A percentile compares a stretch with the other conserved stretches of the same genome.
phyloP scores from a whole-genome alignment of 1,140 invertebrate species.

The Trichonephila clavipes region DNA sequence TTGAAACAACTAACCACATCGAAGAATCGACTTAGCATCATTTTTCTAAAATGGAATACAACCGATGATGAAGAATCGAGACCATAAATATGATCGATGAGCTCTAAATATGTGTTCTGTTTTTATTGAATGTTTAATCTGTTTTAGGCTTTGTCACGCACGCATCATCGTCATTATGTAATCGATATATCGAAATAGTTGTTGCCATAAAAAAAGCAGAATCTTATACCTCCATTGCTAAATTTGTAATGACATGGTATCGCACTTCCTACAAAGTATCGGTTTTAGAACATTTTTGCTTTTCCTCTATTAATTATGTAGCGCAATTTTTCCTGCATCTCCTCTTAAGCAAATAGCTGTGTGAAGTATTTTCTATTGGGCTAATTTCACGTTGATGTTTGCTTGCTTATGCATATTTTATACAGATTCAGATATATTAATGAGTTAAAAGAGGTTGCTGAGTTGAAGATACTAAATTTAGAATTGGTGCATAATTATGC shows the following conservation, averaged over 20 bases:
- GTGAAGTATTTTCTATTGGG: neutral
- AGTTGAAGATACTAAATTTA: too few relatives aligned
- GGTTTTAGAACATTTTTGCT: neutral
- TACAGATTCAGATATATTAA: neutral
- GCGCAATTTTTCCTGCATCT: neutral
- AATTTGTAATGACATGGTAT: constrained; percentile 19
- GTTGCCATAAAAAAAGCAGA: neutral
- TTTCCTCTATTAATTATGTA: neutral
- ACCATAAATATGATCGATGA: constrained; percentile 33
- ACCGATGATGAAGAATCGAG: neutral
- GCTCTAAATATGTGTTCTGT: constrained; percentile 32
- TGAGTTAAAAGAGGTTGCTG: too few relatives aligned
- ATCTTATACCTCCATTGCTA: constrained; percentile 8
- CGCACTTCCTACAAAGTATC: constrained; percentile 16
- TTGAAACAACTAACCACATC: neutral
- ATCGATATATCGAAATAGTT: constrained; percentile 37
- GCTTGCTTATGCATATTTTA: neutral
- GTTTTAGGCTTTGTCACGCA: neutral
- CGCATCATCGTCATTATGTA: constrained; percentile 6
- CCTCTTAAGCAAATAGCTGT: neutral
- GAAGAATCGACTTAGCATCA: neutral
- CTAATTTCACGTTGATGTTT: neutral
- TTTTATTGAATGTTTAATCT: constrained; percentile 44
- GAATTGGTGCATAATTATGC: too few relatives aligned
- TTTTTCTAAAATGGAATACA: neutral